Percentiles rank a stretch among this genome's conserved stretches.
phyloP scores from a whole-genome alignment of 2,113 vertebrate species.

The Calcarius ornatus region DNA sequence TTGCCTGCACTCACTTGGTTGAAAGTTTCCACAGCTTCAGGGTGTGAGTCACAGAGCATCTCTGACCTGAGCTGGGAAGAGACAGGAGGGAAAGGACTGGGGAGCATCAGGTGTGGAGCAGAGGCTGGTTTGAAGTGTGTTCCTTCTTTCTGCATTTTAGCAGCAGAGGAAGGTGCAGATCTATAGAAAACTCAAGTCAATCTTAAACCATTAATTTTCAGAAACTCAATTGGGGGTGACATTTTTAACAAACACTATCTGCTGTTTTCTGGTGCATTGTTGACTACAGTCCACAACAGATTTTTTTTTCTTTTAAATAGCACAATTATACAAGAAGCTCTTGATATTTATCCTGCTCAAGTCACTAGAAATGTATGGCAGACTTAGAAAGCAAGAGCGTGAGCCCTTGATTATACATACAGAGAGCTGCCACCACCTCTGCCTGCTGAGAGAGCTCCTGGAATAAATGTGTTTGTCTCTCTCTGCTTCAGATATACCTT shows the following conservation, averaged over 20 bases:
- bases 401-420: not conserved
- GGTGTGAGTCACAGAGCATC: accelerated
- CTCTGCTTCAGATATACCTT: not conserved
- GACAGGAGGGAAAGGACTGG: not conserved
- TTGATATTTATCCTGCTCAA: not conserved
- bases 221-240: accelerated
- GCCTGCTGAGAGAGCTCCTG: not conserved
- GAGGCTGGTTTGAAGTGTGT: accelerated
- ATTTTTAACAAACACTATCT: not conserved
- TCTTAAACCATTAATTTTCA: not conserved
- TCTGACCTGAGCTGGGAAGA: not conserved
- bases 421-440: not conserved
- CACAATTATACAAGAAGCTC: not conserved
- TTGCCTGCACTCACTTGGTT: not conserved
- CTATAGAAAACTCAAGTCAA: not conserved
- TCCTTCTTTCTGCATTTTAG: not conserved
- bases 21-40: not conserved
- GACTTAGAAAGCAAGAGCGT: not conserved
- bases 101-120: not conserved
- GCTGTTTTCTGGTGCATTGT: not conserved
- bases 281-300: not conserved
- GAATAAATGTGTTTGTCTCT: not conserved
- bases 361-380: not conserved
- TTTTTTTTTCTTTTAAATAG: not conserved
- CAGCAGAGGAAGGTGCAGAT: not conserved